Evolutionary conservation across 2,888 invertebrate genomes (phyloP).

Genomic region (Reticulitermes lucifugus): DNA sequence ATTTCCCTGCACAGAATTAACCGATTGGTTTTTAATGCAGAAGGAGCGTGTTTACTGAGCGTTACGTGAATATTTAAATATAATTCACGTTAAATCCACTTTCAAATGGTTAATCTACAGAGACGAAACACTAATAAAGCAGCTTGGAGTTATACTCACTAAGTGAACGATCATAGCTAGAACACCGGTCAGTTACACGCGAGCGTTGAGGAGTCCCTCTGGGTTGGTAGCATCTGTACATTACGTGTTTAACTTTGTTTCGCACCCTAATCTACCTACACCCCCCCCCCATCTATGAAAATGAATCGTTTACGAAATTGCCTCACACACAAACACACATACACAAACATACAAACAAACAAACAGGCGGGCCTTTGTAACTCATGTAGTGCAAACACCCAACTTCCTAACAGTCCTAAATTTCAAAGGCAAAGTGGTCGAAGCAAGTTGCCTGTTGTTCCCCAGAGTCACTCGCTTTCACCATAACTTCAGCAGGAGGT

Average conservation of each 20-base stretch:
- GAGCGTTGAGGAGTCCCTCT: background rate
- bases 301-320: constrained; percentile 3
- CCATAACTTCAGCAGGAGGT: background rate
- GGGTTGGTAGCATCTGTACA: background rate
- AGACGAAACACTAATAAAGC: background rate
- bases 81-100: no score
- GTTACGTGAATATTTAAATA: no score
- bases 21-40: no score
- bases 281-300: background rate
- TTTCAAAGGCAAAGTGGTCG: background rate
- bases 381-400: background rate
- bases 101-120: background rate
- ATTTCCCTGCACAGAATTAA: no score
- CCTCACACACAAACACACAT: background rate
- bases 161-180: background rate
- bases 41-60: no score
- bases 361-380: background rate
- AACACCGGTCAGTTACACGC: background rate
- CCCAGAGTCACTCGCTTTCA: background rate
- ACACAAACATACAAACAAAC: background rate
- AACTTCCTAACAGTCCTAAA: background rate
- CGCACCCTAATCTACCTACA: background rate
- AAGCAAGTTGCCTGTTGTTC: background rate
- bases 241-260: constrained; percentile 10
- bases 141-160: background rate